Evolutionary conservation across 2,888 invertebrate genomes (phyloP), one percentile per base, ranked within the genome.

Genomic region (Drosophila demipolita): DNA sequence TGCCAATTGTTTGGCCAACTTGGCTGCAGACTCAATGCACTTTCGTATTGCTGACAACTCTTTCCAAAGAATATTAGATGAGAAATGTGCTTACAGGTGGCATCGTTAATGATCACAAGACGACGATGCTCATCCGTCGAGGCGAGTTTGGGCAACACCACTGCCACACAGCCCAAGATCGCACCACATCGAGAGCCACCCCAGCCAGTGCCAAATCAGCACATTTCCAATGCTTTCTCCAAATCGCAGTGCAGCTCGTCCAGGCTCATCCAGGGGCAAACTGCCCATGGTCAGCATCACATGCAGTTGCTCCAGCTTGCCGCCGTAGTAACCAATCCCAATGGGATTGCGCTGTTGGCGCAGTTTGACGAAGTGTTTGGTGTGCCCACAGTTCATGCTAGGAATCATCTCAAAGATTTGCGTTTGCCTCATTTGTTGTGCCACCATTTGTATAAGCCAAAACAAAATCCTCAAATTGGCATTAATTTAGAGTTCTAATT

Each of bases 261-360:
- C n/a, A 97, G 95, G 96, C 96, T 93, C 95, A 20, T 75, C 53
- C n/a, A 66, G 50, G 35, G 93, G 96, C 94, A 82, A 33, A 5
- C 23, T 35, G 9, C 66, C 75, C 9, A 59, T 40, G 0, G 69
- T 74, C 11, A 86, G 49, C 64, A 80, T 66, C 6, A 66, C 52
- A 23, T 97, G 96, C 90, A 97, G 97, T 91, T 97, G 96, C 91
- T 97, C 97, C 73, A 97, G 93, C 66, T 96, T 94, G 91, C 96
- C 97, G 38, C 97, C 97, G 91, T 97, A 97, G 91, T 95, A 97
- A 3, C 96, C 97, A 89, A 94, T 95, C 87, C 87, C 96, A 94
- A 1, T 94, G 93, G 94, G 88, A 94, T 94, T 94, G 70, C 20
- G 70, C 20, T 71, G 36, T 0, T 45, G 54, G 8, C 75, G 62